These are phyloP conservation scores for Origma solitaria DNA, from an alignment of 2,113 vertebrate genomes.

Conservation along the genomic window DNA sequence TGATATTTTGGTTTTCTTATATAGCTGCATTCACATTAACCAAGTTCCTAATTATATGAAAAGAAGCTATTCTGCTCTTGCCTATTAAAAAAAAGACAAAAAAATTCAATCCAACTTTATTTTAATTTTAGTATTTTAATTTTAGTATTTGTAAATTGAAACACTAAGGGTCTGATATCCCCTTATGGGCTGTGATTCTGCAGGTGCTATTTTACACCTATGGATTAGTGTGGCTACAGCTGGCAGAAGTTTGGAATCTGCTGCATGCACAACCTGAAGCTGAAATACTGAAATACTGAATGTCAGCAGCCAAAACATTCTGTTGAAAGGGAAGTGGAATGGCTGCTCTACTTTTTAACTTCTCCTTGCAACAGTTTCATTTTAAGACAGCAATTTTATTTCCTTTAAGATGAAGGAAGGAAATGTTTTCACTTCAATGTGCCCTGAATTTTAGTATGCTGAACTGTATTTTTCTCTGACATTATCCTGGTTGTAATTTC, in stretches of 20 bases:
- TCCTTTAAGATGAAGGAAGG: not conserved
- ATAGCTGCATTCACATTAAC: not conserved
- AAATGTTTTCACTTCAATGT: not conserved
- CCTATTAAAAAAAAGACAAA: not conserved
- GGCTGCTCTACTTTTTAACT: not conserved
- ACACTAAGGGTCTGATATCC: not conserved
- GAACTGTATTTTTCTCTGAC: slow-evolving; percentile 12
- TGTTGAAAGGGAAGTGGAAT: not conserved
- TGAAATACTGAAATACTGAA: not conserved
- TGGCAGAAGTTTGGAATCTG: not conserved
- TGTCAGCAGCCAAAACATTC: not conserved
- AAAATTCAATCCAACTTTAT: not conserved
- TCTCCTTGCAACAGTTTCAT: not conserved
- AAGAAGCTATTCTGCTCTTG: not conserved
- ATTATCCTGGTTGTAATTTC: slow-evolving; percentile 26
- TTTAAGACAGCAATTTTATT: not conserved
- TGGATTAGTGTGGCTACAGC: not conserved
- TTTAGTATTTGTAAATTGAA: not conserved
- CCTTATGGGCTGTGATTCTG: not conserved
- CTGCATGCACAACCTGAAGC: not conserved
- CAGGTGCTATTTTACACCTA: not conserved
- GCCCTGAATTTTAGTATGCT: slow-evolving; percentile 6
- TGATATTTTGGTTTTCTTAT: not conserved
- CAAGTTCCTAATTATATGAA: not conserved
- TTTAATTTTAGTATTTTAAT: not conserved